These are phyloP conservation scores for Bufo bufo DNA, from an alignment of 2,113 vertebrate genomes.

Conservation along the genomic window DNA sequence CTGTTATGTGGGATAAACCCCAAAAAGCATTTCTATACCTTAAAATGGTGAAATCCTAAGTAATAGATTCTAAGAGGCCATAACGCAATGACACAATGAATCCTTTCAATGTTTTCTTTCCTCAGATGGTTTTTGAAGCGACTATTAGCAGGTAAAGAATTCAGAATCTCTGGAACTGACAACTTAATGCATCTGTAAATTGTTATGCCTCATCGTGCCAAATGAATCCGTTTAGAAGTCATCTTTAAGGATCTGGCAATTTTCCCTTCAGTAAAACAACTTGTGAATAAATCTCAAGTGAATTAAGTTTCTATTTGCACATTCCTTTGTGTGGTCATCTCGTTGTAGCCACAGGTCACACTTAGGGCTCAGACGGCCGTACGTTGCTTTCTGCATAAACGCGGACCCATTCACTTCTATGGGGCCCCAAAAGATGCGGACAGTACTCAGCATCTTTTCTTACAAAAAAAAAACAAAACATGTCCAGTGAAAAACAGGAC, in stretches of 20 bases:
- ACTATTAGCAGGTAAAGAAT: constrained; percentile 41
- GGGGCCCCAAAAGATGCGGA: too few species aligned
- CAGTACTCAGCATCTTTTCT: too few species aligned
- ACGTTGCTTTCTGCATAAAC: too few species aligned
- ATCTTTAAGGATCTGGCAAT: constrained; percentile 25
- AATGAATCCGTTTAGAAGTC: constrained; percentile 19
- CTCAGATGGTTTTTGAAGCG: neutral
- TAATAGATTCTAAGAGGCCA: neutral
- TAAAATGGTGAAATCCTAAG: too few species aligned
- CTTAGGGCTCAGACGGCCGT: too few species aligned
- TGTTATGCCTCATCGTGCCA: constrained; percentile 41
- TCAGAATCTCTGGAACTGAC: constrained; percentile 38
- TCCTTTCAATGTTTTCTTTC: neutral
- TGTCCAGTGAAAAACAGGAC: too few species aligned
- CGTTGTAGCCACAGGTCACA: neutral
- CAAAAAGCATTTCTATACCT: too few species aligned
- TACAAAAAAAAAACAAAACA: too few species aligned
- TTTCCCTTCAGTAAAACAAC: constrained; percentile 41
- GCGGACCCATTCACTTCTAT: too few species aligned
- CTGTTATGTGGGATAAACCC: too few species aligned
- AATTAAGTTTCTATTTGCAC: neutral
- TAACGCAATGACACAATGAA: too few species aligned
- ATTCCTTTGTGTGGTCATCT: neutral
- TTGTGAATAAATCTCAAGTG: constrained; percentile 11
- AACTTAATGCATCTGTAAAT: constrained; percentile 48